phyloP scores from a whole-genome alignment of 2,888 invertebrate genomes.

The Heliconius aoede region DNA sequence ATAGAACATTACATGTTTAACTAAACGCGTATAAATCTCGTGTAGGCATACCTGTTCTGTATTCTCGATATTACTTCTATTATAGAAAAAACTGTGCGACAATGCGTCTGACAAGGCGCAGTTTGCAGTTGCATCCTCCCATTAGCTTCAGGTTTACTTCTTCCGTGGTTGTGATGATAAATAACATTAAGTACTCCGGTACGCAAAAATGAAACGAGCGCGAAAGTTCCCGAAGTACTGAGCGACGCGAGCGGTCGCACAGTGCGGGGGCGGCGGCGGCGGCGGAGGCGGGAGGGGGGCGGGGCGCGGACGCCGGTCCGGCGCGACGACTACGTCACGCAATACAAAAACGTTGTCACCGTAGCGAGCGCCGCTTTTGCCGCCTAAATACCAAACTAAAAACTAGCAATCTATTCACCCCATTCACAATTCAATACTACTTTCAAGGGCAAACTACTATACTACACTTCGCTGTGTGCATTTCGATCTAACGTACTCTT shows the following conservation, averaged over 20 bases:
- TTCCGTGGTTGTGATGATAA: slow-evolving; percentile 14
- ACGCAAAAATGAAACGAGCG: slow-evolving; percentile 56
- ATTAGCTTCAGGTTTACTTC: slow-evolving; percentile 6
- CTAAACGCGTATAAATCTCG: slow-evolving; percentile 25
- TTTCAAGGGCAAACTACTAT: slow-evolving; percentile 47
- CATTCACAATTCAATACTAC: slow-evolving; percentile 50
- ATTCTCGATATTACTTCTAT: no score
- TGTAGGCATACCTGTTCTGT: slow-evolving; percentile 67
- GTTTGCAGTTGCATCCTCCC: slow-evolving; percentile 28
- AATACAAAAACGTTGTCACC: slow-evolving; percentile 59
- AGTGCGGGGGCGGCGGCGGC: slow-evolving; percentile 54
- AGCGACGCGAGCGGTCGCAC: slow-evolving; percentile 58
- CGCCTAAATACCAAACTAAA: slow-evolving; percentile 53
- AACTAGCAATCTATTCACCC: slow-evolving; percentile 60
- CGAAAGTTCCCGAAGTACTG: slow-evolving; percentile 82
- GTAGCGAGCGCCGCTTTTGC: slow-evolving; percentile 52
- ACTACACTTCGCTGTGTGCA: slow-evolving; percentile 19
- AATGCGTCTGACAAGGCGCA: slow-evolving; percentile 36
- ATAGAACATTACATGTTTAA: background rate
- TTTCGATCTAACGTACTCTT: background rate
- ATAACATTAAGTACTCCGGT: slow-evolving; percentile 27
- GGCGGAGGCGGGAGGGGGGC: slow-evolving; percentile 47
- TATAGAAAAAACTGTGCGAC: no score
- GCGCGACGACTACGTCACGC: slow-evolving; percentile 71
- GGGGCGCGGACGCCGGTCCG: slow-evolving; percentile 74